These are phyloP conservation scores for Erpornis zantholeuca DNA, from an alignment of 2,113 vertebrate genomes.

Conservation along the genomic window DNA sequence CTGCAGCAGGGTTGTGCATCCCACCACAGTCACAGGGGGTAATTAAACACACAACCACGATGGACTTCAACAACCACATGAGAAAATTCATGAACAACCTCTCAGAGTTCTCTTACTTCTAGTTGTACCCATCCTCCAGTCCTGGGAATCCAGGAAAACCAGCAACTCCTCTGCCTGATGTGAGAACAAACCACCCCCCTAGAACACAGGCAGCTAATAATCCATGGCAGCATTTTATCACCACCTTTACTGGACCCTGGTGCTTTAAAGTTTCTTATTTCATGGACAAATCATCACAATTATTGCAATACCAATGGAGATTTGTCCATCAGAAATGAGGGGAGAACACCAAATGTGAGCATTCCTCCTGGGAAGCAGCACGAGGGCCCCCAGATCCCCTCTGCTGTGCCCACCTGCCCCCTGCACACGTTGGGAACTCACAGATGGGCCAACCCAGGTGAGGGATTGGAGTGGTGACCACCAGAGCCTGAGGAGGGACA, in stretches of 20 bases:
- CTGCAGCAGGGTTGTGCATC: neutral
- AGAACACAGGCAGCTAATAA: neutral
- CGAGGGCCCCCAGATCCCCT: neutral
- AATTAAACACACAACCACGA: neutral
- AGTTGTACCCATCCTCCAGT: neutral
- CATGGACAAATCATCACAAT: neutral
- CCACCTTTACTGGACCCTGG: accelerated
- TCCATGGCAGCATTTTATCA: neutral
- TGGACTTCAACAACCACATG: neutral
- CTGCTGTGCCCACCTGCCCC: neutral
- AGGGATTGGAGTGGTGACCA: neutral
- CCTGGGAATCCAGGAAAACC: neutral
- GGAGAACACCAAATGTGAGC: neutral
- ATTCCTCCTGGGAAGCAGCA: neutral
- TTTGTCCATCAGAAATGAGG: accelerated
- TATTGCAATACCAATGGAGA: neutral
- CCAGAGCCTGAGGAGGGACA: neutral
- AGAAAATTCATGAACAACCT: neutral
- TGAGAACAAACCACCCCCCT: neutral
- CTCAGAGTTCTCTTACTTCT: neutral
- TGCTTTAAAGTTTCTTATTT: neutral
- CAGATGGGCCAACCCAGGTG: accelerated
- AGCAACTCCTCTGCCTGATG: neutral
- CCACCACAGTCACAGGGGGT: neutral
- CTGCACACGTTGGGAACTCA: accelerated